Conservation (phyloP, 1,140 invertebrate genomes). For the Hypothenemus hampei region DNA sequence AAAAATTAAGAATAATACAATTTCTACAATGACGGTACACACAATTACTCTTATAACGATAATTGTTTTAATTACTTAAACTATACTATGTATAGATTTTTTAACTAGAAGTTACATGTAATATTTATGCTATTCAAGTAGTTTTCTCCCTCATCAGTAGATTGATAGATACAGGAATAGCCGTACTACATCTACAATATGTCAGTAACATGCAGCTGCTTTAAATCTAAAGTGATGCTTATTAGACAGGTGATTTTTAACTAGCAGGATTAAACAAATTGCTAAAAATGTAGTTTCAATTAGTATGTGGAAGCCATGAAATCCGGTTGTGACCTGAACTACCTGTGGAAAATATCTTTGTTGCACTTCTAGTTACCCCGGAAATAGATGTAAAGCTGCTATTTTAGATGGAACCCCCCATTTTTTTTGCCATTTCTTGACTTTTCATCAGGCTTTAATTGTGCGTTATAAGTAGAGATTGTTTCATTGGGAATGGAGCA, state of each 20-base stretch:
- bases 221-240: conserved; percentile 65
- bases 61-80: conserved; percentile 49
- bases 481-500: no score
- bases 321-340: conserved; percentile 67
- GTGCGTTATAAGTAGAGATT: no score
- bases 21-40: conserved; percentile 48
- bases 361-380: no score
- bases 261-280: conserved; percentile 51
- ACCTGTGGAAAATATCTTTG: no score
- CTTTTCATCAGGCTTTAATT: no score
- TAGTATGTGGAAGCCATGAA: conserved; percentile 67
- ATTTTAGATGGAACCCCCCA: no score
- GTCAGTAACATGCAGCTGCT: conserved; percentile 66
- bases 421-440: no score
- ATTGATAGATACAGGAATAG: conserved; percentile 63
- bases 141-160: conserved; percentile 56
- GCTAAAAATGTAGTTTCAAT: conserved; percentile 62
- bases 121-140: conserved; percentile 62
- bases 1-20: conserved; percentile 47
- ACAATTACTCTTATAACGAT: conserved; percentile 41
- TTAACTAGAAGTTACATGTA: conserved; percentile 67
- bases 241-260: conserved; percentile 53
- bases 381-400: no score
- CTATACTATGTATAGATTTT: conserved; percentile 52
- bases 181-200: conserved; percentile 71